Evolutionary conservation across 2,888 invertebrate genomes (phyloP).

Genomic region (Philereme transversata): DNA sequence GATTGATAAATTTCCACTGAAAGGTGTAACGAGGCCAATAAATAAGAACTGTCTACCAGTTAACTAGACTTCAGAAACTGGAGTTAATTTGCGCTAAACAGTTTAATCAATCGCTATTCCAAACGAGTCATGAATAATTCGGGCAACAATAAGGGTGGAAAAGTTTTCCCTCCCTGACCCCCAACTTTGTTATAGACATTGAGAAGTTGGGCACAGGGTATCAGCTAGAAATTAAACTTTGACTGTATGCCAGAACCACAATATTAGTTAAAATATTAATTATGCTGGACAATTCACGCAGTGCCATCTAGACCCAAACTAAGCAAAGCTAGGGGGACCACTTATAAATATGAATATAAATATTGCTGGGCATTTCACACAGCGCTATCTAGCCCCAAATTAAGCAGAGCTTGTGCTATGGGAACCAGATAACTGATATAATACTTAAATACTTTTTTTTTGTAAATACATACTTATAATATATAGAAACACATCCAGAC

Average conservation of each 20-base stretch:
- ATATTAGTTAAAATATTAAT: too few species aligned
- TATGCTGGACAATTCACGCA: too few species aligned
- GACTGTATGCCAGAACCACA: conserved; percentile 3
- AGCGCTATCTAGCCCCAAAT: too few species aligned
- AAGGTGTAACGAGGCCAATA: conserved; percentile 16
- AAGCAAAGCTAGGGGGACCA: too few species aligned
- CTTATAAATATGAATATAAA: too few species aligned
- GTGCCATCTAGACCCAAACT: too few species aligned
- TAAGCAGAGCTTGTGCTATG: too few species aligned
- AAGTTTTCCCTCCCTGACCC: conserved; percentile 25
- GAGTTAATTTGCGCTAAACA: conserved; percentile 30
- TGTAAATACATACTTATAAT: too few species aligned
- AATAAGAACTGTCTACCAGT: conserved; percentile 17
- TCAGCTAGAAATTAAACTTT: conserved; percentile 15
- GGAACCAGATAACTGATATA: too few species aligned
- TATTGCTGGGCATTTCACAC: too few species aligned
- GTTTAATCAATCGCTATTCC: conserved; percentile 31
- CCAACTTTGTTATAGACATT: conserved; percentile 28
- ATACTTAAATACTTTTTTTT: too few species aligned
- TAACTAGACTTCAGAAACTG: conserved; percentile 19
- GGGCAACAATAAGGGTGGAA: conserved; percentile 25
- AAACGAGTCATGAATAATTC: conserved; percentile 32
- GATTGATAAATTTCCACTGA: conserved; percentile 15
- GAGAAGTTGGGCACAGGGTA: conserved; percentile 16
- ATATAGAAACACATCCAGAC: too few species aligned